Conservation (phyloP, 2,888 invertebrate genomes). For the Linnaemya vulpina region DNA sequence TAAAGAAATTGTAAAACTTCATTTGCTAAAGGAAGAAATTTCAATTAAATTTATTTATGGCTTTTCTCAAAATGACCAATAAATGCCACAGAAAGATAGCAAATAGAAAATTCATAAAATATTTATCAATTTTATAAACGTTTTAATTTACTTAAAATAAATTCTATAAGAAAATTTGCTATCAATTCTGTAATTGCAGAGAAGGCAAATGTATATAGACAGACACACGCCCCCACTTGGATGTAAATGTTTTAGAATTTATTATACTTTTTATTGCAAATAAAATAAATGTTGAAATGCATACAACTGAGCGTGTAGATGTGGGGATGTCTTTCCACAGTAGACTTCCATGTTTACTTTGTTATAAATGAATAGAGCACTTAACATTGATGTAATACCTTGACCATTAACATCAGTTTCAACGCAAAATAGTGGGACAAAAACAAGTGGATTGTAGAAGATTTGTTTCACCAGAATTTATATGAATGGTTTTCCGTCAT, state of each 20-base stretch:
- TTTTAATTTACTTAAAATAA: conserved; percentile 1
- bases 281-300: conserved; percentile 35
- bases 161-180: conserved; percentile 1
- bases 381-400: conserved; percentile 49
- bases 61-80: conserved; percentile 38
- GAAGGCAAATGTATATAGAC: background rate
- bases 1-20: background rate
- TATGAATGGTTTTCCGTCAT: too few species aligned
- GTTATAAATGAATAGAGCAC: conserved; percentile 10
- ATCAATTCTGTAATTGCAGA: conserved; percentile 53
- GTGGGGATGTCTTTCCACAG: background rate
- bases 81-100: background rate
- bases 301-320: background rate
- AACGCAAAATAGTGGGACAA: background rate
- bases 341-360: background rate
- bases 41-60: conserved; percentile 57
- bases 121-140: conserved; percentile 56
- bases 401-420: conserved; percentile 38
- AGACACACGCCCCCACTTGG: conserved; percentile 16
- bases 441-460: too few species aligned
- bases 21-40: conserved; percentile 22
- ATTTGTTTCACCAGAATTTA: too few species aligned
- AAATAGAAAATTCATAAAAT: conserved; percentile 28
- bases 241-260: conserved; percentile 66
- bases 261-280: conserved; percentile 57